Evolutionary conservation across 2,888 invertebrate genomes (phyloP), one percentile per base, ranked within the genome.

Genomic region (Sipunculus nudus): DNA sequence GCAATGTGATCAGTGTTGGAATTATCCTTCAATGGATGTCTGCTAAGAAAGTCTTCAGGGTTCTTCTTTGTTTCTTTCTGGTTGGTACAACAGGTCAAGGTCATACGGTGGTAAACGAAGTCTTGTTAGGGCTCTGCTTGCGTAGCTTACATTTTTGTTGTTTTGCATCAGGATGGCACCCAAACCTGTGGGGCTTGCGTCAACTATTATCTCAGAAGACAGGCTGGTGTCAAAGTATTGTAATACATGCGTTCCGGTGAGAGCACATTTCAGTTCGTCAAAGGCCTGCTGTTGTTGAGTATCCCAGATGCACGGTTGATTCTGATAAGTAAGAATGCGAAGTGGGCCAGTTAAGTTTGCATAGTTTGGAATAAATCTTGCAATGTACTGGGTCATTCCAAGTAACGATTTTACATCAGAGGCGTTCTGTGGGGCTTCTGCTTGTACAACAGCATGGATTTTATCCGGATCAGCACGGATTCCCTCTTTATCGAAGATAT

Each of bases 161-260:
- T 69, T 40, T 25, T 75, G 73, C 21, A 53, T 54, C 0, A 71
- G 46, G 6, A 73, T 63, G 8, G 70, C 71, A 1, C 68, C 68
- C 13, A 73, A 29, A 3, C 72, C 72, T 2, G 68, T 61, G 5
- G 70, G 70, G 38, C 64, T 67, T 8, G 67, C 70, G 59, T 74
- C 71, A 1, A 63, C 65, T 5, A 59, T 40, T 4, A 74, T 46
- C 16, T 62, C 60, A 21, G 48, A 62, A 39, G 48, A 8, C 28
- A 61, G 46, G 21, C 53, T 35, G 13, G 63, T 54, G 25, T 70
- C 61, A 31, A 50, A 72, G 32, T 68, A 69, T 13, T 63, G 41
- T 50, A 70, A 63, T 8, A 64, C 63, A 6, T 4, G 16, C 13
- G 26, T 10, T n/a, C 26, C 39, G 29, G n/a, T 5, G 6, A 39